Conservation (phyloP, 2,888 invertebrate species). For the Ctenicera cuprea region DNA sequence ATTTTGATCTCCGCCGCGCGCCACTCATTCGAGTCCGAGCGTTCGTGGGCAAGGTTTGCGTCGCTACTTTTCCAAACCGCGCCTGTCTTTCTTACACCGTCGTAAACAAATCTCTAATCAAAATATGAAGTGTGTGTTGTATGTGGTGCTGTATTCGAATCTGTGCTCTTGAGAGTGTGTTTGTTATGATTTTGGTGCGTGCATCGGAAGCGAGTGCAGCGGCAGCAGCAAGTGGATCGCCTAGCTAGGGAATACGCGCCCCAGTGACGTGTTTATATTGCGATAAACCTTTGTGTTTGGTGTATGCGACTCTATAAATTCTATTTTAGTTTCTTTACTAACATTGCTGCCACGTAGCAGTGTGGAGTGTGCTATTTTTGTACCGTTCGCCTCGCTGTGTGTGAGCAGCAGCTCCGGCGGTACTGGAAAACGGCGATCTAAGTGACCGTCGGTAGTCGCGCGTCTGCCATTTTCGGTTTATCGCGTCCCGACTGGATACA, state of each 20-base stretch:
- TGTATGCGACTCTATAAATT: constrained; percentile 58
- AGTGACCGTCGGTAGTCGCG: constrained; percentile 39
- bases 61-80: constrained; percentile 53
- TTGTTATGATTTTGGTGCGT: constrained; percentile 31
- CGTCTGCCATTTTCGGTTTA: constrained; percentile 50
- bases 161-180: neutral
- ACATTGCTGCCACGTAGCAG: constrained; percentile 63
- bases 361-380: constrained; percentile 60
- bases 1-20: constrained; percentile 63
- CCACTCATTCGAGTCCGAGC: constrained; percentile 64
- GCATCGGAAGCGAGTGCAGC: constrained; percentile 44
- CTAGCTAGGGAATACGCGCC: constrained; percentile 48
- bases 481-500: constrained; percentile 37
- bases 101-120: constrained; percentile 44
- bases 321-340: constrained; percentile 60
- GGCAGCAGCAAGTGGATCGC: constrained; percentile 54
- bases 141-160: constrained; percentile 17
- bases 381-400: constrained; percentile 59
- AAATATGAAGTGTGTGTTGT: constrained; percentile 35
- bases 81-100: constrained; percentile 55
- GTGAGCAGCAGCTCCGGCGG: constrained; percentile 39
- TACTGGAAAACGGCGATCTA: constrained; percentile 40
- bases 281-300: constrained; percentile 64
- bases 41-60: constrained; percentile 46
- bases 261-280: constrained; percentile 62